These are phyloP conservation scores for Parnassius glacialis DNA, from an alignment of 2,888 invertebrate species.

Conservation along the genomic window DNA sequence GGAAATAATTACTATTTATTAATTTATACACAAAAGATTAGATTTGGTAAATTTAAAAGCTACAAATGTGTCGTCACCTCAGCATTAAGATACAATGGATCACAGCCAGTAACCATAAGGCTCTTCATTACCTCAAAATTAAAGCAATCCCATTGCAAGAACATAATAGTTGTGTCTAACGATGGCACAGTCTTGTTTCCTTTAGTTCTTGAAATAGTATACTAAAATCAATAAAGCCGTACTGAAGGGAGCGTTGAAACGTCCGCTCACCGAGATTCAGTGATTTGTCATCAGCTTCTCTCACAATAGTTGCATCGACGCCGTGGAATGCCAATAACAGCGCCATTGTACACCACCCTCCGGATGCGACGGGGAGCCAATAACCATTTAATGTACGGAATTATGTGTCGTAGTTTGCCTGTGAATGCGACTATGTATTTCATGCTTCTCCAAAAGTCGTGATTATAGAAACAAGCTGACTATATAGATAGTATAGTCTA, in stretches of 20 bases:
- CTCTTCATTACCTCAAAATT: too few relatives aligned
- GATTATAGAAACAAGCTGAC: too few relatives aligned
- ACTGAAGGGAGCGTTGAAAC: constrained; percentile 29
- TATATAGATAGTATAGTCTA: too few relatives aligned
- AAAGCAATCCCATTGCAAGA: too few relatives aligned
- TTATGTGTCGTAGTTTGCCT: constrained; percentile 19
- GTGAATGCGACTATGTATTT: constrained; percentile 2
- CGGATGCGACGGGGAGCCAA: constrained; percentile 37
- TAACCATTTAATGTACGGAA: constrained; percentile 40
- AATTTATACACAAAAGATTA: too few relatives aligned
- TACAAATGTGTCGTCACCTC: too few relatives aligned
- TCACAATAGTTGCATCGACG: constrained; percentile 58
- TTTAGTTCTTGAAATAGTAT: neutral
- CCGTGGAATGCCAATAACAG: constrained; percentile 70
- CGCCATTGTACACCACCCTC: constrained; percentile 55
- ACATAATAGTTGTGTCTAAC: too few relatives aligned
- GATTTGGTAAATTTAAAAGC: too few relatives aligned
- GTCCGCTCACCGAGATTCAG: constrained; percentile 52
- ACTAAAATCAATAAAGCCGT: constrained; percentile 17
- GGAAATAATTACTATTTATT: too few relatives aligned
- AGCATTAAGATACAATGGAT: too few relatives aligned
- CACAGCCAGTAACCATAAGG: too few relatives aligned
- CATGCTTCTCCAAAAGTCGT: neutral
- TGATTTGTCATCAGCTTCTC: constrained; percentile 64
- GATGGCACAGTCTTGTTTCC: neutral